A percentile compares a stretch with the other conserved stretches of the same genome.
phyloP scores from a whole-genome alignment of 2,113 vertebrate genomes.

The Macroglossus sobrinus region DNA sequence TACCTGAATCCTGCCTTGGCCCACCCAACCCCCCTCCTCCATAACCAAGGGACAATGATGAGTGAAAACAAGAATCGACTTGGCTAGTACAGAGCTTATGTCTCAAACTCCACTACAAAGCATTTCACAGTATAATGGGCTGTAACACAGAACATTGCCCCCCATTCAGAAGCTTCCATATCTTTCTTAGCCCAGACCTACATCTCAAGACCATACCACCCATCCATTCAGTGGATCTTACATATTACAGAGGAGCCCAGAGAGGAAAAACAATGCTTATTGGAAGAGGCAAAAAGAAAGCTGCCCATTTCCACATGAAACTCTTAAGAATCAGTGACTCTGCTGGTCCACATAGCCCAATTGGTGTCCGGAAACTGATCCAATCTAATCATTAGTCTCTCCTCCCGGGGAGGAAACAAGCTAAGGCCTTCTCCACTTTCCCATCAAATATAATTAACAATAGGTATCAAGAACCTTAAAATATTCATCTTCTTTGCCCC shows the following conservation, averaged over 20 bases:
- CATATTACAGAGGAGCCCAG: neutral
- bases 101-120: neutral
- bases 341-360: accelerated
- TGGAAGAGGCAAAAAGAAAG: neutral
- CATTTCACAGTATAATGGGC: too few species aligned
- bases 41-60: neutral
- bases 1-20: neutral
- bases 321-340: neutral
- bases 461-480: neutral
- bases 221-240: neutral
- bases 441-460: neutral
- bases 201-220: neutral
- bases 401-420: neutral
- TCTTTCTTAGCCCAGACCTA: neutral
- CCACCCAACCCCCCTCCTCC: neutral
- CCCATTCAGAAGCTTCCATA: neutral
- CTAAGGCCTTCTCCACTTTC: neutral
- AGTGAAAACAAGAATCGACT: too few species aligned
- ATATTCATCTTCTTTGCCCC: neutral
- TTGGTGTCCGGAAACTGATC: neutral
- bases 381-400: neutral
- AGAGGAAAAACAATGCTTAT: neutral
- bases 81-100: neutral
- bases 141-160: neutral
- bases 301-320: neutral